Base-by-base conservation (phyloP, 2,113 vertebrate species). In the Aphelocoma coerulescens region DNA sequence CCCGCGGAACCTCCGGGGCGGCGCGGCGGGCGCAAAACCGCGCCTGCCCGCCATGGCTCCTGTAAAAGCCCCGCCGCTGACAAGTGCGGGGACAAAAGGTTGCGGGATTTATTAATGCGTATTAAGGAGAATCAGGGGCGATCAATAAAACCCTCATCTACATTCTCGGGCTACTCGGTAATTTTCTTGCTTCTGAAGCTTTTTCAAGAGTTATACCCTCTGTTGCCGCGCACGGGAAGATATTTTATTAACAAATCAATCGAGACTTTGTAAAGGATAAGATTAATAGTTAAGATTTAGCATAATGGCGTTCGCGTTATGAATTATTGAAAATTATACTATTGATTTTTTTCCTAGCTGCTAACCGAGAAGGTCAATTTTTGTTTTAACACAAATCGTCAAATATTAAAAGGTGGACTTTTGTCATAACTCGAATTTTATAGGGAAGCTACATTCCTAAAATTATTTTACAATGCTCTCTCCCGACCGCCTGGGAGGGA, bases 171-270 rank as follows among this genome's bases (percentile, higher is more conserved):
- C 98, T 97, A 98, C 97, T 98, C 98, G 97, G 98, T 98, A 98
- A 98, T 98, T 98, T 98, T 98, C 98, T 98, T 97, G 97, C 98
- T 98, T 97, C 97, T 98, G 98, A 98, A 97, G 97, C 97, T 98
- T 98, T 98, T 98, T 98, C 97, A 96, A 98, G 98, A 98, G 98
- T 98, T 98, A 98, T 98, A 98, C 98, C 97, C 97, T 96, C 96
- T 97, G 98, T 98, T 98, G 97, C 98, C 96, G 97, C 96, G 97
- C 97, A 98, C 94, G 96, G 96, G 95, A 97, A 97, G 97, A 97
- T 98, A 97, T 98, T 98, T 98, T 98, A 98, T 98, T 97, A 98
- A 97, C 97, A 98, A 98, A 98, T 98, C 98, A 98, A 98, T 98
- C 96, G 96, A 97, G 98, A 98, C 98, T 98, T 98, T 98, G 98